Conservation (phyloP, 1,140 invertebrate species). For the Brachionus calyciflorus region DNA sequence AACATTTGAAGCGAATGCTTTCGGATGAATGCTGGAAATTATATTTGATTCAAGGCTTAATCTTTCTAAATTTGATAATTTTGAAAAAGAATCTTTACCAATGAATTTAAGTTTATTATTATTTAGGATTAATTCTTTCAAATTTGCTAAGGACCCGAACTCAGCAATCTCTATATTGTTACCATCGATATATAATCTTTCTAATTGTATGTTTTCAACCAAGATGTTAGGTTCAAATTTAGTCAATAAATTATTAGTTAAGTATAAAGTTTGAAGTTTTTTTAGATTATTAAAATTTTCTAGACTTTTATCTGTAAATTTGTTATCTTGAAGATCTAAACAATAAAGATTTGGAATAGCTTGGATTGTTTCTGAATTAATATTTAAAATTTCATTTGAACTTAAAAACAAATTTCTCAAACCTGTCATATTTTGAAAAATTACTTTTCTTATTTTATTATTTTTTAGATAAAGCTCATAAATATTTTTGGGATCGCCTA, state of each 20-base stretch:
- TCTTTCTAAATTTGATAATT: neutral
- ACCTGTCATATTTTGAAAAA: constrained; percentile 2
- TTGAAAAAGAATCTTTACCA: neutral
- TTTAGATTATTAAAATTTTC: neutral
- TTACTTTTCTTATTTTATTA: neutral
- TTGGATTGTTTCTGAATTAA: neutral
- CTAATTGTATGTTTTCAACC: neutral
- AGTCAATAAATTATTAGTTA: neutral
- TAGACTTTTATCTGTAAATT: neutral
- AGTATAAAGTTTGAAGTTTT: neutral
- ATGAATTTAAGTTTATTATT: neutral
- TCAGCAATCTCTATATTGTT: neutral
- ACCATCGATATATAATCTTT: neutral
- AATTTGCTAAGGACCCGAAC: neutral
- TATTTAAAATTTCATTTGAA: neutral
- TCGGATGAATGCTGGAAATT: neutral
- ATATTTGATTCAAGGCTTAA: neutral
- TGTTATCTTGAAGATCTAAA: neutral
- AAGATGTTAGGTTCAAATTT: neutral
- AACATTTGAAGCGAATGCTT: neutral
- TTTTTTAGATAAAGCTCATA: neutral
- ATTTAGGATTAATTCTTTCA: neutral
- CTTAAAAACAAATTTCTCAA: neutral
- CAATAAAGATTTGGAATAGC: neutral
- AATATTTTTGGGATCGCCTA: neutral